These are phyloP conservation scores for Microcebus jonahi DNA, from an alignment of 2,113 vertebrate genomes.

Conservation along the genomic window DNA sequence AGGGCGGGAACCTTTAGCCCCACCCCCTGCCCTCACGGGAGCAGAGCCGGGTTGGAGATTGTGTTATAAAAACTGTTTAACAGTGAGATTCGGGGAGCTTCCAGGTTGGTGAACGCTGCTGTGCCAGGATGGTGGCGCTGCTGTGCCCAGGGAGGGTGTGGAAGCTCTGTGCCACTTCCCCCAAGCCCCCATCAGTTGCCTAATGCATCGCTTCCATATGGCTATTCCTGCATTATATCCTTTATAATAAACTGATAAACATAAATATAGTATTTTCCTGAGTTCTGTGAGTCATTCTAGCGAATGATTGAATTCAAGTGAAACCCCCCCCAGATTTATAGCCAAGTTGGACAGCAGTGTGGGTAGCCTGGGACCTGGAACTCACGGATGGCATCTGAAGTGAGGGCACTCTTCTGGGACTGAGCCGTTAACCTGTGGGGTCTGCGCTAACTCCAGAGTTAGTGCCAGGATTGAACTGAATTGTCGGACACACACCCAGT, in stretches of 20 bases:
- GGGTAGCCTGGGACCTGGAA: background rate
- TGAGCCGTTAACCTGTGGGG: background rate
- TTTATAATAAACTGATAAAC: background rate
- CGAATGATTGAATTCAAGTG: background rate
- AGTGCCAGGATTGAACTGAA: background rate
- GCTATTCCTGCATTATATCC: background rate
- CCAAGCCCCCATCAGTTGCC: accelerated
- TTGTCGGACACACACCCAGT: background rate
- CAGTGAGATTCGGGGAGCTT: background rate
- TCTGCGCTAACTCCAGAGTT: background rate
- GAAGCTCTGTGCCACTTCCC: background rate
- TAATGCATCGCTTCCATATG: background rate
- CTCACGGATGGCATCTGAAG: background rate
- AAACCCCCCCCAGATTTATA: background rate
- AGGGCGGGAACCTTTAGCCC: background rate
- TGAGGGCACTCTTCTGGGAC: background rate
- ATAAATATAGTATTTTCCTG: background rate
- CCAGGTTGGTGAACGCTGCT: background rate
- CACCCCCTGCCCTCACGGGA: background rate
- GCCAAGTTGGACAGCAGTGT: no score
- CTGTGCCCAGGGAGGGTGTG: background rate
- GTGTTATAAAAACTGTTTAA: background rate
- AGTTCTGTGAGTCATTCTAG: background rate
- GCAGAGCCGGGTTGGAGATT: background rate
- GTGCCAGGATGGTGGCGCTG: background rate